Conservation (phyloP, 2,888 invertebrate species). For the Melanargia galathea region DNA sequence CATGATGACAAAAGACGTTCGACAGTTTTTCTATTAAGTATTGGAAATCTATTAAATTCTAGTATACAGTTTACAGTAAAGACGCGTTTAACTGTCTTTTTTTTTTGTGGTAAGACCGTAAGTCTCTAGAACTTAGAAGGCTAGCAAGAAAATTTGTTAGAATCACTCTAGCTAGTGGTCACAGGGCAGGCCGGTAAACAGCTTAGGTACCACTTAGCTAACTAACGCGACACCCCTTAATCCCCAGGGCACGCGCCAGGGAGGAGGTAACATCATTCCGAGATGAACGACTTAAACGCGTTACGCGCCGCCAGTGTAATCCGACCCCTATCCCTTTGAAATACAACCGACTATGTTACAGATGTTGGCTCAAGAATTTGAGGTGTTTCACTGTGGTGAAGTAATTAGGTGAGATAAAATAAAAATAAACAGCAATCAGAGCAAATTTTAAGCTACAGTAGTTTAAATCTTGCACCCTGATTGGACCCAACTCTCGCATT, state of each 20-base stretch:
- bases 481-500: too few relatives aligned
- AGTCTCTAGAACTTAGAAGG: too few relatives aligned
- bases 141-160: slow-evolving; percentile 27
- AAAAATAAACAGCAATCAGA: too few relatives aligned
- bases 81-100: too few relatives aligned
- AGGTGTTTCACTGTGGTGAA: not conserved
- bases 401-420: too few relatives aligned
- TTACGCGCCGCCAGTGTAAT: slow-evolving; percentile 63
- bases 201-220: slow-evolving; percentile 44
- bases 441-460: too few relatives aligned
- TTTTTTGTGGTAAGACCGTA: not conserved
- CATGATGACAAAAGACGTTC: too few relatives aligned
- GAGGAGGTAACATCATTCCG: slow-evolving; percentile 76
- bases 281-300: slow-evolving; percentile 79
- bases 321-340: slow-evolving; percentile 48
- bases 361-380: slow-evolving; percentile 1
- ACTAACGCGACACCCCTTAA: slow-evolving; percentile 61
- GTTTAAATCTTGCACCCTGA: too few relatives aligned
- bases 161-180: slow-evolving; percentile 40
- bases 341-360: not conserved
- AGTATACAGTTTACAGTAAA: too few relatives aligned
- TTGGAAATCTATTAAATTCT: too few relatives aligned
- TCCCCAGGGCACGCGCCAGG: slow-evolving; percentile 45
- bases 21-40: too few relatives aligned
- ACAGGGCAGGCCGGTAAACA: slow-evolving; percentile 34